phyloP scores from a whole-genome alignment of 2,797 vertebrate genomes.

The Darevskia mixta region DNA sequence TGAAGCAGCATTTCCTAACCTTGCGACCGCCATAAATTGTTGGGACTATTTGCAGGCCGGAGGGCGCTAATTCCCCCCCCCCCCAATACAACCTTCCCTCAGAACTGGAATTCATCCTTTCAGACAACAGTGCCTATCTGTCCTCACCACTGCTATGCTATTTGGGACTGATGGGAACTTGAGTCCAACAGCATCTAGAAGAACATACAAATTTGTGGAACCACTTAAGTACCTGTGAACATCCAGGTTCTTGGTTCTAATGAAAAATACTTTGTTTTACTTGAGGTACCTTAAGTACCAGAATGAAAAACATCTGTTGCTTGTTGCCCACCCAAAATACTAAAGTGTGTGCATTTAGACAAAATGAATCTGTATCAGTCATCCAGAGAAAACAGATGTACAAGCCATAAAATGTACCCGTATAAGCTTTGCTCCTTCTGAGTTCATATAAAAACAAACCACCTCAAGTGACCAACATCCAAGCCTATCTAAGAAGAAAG shows the following conservation, averaged over 20 bases:
- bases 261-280: neutral
- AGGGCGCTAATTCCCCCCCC: no score
- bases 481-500: neutral
- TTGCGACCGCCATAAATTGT: neutral
- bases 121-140: neutral
- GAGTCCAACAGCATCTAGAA: neutral
- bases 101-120: neutral
- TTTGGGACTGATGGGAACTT: neutral
- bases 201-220: no score
- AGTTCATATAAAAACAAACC: no score
- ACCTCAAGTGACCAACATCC: neutral
- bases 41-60: neutral
- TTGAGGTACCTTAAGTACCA: neutral
- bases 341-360: neutral
- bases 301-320: neutral
- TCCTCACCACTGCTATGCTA: no score
- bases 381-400: neutral
- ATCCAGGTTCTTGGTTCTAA: neutral
- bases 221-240: neutral
- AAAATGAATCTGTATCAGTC: neutral
- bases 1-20: neutral
- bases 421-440: neutral
- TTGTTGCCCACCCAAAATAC: neutral
- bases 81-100: neutral
- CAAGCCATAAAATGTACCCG: neutral